phyloP scores from a whole-genome alignment of 2,888 invertebrate genomes.

The Synanthedon tipuliformis region DNA sequence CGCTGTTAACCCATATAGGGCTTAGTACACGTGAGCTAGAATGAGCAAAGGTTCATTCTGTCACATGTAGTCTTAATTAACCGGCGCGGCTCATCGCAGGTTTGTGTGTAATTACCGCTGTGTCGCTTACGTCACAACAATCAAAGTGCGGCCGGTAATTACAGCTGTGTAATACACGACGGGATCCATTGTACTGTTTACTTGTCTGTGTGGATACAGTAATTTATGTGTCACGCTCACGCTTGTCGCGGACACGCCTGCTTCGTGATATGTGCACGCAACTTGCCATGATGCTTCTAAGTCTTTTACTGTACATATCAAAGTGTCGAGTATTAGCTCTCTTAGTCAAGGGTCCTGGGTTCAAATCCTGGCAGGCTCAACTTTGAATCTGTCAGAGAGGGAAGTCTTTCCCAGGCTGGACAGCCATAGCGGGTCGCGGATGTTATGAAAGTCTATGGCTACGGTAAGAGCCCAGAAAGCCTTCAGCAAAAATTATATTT shows the following conservation, averaged over 20 bases:
- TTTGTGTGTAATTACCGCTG: conserved; percentile 14
- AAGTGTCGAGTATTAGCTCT: too few species aligned
- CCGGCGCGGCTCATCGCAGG: neutral
- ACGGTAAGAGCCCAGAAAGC: too few species aligned
- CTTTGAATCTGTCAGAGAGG: too few species aligned
- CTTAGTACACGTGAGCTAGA: too few species aligned
- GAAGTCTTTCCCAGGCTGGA: too few species aligned
- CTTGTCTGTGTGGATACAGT: conserved; percentile 18
- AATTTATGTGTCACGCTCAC: conserved; percentile 22
- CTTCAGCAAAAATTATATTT: too few species aligned
- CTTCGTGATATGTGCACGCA: neutral
- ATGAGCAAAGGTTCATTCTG: neutral
- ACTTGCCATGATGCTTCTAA: neutral
- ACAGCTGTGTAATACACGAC: conserved; percentile 11
- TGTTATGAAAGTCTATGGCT: too few species aligned
- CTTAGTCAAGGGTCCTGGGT: too few species aligned
- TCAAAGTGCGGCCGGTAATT: conserved; percentile 27
- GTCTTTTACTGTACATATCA: too few species aligned
- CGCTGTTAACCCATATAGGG: too few species aligned
- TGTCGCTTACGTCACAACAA: conserved; percentile 18
- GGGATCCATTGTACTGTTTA: conserved; percentile 19
- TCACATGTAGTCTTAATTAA: neutral
- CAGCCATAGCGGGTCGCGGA: too few species aligned
- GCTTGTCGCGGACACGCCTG: conserved; percentile 8
- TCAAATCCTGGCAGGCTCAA: too few species aligned